Base-by-base conservation (phyloP, 2,113 vertebrate species). In the Ammodytes marinus region DNA sequence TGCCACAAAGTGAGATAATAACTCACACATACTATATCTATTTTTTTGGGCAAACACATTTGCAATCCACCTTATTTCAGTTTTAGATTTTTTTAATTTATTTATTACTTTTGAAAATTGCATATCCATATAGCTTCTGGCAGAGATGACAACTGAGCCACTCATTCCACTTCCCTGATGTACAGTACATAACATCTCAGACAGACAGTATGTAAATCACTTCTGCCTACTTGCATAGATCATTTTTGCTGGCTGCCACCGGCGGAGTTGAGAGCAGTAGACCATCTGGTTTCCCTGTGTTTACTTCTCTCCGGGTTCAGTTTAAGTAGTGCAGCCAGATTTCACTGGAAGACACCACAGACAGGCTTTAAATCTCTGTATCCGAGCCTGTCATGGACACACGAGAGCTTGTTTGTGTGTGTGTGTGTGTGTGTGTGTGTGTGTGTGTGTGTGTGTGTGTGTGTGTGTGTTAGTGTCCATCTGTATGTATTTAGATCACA, bases 211-310 rank as follows among this genome's bases (percentile, higher is more conserved):
- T 60, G 64, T 54, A 67, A 74, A 83, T 86, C 55, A 54, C 58
- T 68, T 43, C 27, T 79, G 82, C 50, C 69, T 73, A 47, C 84
- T 87, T 63, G 79, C 63, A 69, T 52, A 55, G 70, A 81, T 86
- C 66, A 12, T 75, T 77, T 83, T 69, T 27, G 27, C 75, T 84
- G 85, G 78, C 80, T 61, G 81, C 77, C 78, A 52, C 63, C 70
- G 73, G 80, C 43, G 68, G 59, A 73, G 79, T 76, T 80, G 43
- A 68, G 76, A 88, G 75, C 80, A 69, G 74, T 63, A n/a, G 72
- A 67, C 88, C 90, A 90, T 91, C 89, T 93, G 92, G 74, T 90
- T 90, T 88, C 42, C 39, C 79, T 83, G 83, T 91, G 85, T 92
- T 90, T 90, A 83, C 87, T 84, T 80, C 77, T 80, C 84, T 77